These are phyloP conservation scores for Montipora capitata DNA, from an alignment of 92 coral and sea anemone genomes.

Conservation along the genomic window DNA sequence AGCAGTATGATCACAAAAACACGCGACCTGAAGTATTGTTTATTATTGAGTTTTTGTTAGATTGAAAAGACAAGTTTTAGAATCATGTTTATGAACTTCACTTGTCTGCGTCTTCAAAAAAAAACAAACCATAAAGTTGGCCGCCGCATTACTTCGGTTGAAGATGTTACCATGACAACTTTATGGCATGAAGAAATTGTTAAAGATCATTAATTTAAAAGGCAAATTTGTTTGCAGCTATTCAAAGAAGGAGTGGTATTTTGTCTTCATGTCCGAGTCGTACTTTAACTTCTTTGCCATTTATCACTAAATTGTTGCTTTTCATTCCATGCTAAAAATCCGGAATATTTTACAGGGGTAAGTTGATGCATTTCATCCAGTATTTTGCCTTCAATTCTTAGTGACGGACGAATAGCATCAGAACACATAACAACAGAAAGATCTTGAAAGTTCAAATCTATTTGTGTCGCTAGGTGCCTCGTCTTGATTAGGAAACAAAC, in stretches of 20 bases:
- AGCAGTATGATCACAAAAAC: neutral
- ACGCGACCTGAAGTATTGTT: neutral
- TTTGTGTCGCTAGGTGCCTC: too few species aligned
- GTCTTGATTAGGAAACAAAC: too few species aligned
- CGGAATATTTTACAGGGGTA: neutral
- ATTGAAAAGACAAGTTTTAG: too few species aligned
- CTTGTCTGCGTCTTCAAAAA: too few species aligned
- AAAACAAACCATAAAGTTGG: neutral
- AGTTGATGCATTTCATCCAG: neutral
- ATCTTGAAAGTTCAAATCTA: too few species aligned
- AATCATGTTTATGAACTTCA: neutral
- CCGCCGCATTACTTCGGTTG: neutral
- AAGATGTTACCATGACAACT: neutral
- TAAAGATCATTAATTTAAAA: neutral
- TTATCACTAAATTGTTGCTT: neutral
- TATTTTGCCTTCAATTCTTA: neutral
- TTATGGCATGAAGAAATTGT: too few species aligned
- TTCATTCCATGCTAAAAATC: neutral
- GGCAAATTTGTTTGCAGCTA: neutral
- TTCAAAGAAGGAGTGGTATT: neutral
- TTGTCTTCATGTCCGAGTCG: neutral
- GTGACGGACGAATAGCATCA: neutral
- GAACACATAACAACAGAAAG: neutral
- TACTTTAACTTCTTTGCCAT: neutral
- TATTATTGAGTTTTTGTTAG: too few species aligned